Evolutionary conservation across 92 coral and sea anemone genomes (phyloP).

Genomic region (Parazoanthus swiftii): DNA sequence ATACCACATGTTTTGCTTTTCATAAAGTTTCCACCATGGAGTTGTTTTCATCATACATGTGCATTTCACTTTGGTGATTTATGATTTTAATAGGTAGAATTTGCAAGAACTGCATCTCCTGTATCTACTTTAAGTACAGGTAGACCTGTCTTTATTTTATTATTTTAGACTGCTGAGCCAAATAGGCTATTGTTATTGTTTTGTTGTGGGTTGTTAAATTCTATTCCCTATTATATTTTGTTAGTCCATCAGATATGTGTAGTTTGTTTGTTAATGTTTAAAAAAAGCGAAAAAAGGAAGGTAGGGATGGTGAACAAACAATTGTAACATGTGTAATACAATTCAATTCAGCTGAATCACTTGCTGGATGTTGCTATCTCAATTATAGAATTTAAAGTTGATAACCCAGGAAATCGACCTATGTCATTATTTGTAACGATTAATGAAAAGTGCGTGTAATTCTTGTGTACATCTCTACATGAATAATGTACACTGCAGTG

Average conservation of each 20-base stretch:
- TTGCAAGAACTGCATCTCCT: conserved; percentile 35
- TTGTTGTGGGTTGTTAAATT: conserved; percentile 40
- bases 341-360: conserved; percentile 43
- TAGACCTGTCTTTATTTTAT: conserved; percentile 41
- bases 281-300: conserved; percentile 32
- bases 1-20: conserved; percentile 44
- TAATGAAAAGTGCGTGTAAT: conserved; percentile 23
- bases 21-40: conserved; percentile 44
- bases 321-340: conserved; percentile 40
- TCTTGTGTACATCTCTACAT: conserved; percentile 34
- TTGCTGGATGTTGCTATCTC: conserved; percentile 43
- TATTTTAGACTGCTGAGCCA: conserved; percentile 44
- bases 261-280: conserved; percentile 37
- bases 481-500: conserved; percentile 27
- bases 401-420: conserved; percentile 31
- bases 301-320: conserved; percentile 43
- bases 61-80: conserved; percentile 41
- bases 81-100: conserved; percentile 36
- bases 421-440: conserved; percentile 28
- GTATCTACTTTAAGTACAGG: conserved; percentile 40
- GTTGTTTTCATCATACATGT: conserved; percentile 42
- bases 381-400: conserved; percentile 40
- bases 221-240: conserved; percentile 40
- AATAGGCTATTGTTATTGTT: conserved; percentile 40
- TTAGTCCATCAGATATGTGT: conserved; percentile 44